phyloP scores from a whole-genome alignment of 2,797 vertebrate genomes.

The Chromis chromis region DNA sequence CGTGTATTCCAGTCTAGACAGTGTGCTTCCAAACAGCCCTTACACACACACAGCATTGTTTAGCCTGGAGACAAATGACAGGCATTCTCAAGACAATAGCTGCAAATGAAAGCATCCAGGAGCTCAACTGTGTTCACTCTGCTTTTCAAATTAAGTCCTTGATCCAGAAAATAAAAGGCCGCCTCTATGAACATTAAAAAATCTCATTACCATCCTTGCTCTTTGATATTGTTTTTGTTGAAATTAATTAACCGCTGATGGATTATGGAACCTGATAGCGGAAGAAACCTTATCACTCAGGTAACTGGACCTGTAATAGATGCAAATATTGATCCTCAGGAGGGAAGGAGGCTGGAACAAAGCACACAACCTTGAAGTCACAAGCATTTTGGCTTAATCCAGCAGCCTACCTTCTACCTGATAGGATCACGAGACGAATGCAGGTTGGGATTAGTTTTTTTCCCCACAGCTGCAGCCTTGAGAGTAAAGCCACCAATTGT shows the following conservation, averaged over 20 bases:
- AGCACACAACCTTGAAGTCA: constrained; percentile 52
- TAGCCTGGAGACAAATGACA: constrained; percentile 63
- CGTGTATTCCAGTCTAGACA: constrained; percentile 32
- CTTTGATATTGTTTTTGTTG: constrained; percentile 73
- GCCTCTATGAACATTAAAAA: constrained; percentile 62
- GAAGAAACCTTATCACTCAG: constrained; percentile 68
- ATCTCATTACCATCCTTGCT: constrained; percentile 66
- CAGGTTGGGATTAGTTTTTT: constrained; percentile 68
- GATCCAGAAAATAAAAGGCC: constrained; percentile 67
- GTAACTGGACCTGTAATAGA: constrained; percentile 63
- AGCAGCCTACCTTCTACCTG: constrained; percentile 50
- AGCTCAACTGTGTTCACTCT: constrained; percentile 36
- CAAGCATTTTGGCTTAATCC: constrained; percentile 60
- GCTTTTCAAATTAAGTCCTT: constrained; percentile 60
- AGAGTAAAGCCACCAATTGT: constrained; percentile 65
- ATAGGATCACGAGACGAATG: constrained; percentile 70
- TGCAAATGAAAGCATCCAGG: constrained; percentile 65
- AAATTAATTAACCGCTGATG: constrained; percentile 79
- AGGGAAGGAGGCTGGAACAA: constrained; percentile 46
- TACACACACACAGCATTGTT: constrained; percentile 44
- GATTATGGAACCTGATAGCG: constrained; percentile 54
- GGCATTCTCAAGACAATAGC: constrained; percentile 65
- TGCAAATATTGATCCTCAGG: constrained; percentile 70
- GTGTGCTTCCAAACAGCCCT: constrained; percentile 17
- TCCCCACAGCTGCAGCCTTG: constrained; percentile 36